Percentiles rank a stretch among this genome's conserved stretches.
Conservation (phyloP, 2,113 vertebrate genomes). For the Protomyctophum bolini region DNA sequence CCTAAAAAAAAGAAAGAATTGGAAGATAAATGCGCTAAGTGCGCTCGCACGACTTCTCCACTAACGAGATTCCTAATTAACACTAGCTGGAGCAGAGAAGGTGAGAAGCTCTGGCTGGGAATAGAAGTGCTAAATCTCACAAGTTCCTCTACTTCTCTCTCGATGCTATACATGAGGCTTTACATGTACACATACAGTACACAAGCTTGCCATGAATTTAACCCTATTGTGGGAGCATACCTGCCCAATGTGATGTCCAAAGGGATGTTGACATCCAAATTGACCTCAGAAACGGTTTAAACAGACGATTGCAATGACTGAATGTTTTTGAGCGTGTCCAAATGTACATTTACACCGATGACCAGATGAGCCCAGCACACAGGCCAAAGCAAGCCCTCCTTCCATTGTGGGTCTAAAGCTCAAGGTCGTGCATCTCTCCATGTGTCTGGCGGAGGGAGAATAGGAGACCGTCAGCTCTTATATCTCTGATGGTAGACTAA, state of each 20-base stretch:
- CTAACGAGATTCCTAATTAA: constrained; percentile 78
- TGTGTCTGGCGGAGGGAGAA: constrained; percentile 37
- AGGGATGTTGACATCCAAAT: too few relatives aligned
- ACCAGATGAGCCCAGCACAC: constrained; percentile 1
- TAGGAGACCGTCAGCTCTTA: constrained; percentile 24
- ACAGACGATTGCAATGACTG: too few relatives aligned
- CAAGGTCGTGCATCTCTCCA: constrained; percentile 33
- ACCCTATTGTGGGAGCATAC: constrained; percentile 17
- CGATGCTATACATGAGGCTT: constrained; percentile 19
- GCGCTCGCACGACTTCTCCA: constrained; percentile 59
- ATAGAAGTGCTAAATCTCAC: constrained; percentile 77
- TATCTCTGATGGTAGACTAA: constrained; percentile 54
- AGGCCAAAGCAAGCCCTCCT: constrained; percentile 1
- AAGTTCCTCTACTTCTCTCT: constrained; percentile 42
- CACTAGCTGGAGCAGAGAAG: constrained; percentile 69
- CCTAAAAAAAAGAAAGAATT: constrained; percentile 41
- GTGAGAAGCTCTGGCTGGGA: constrained; percentile 74
- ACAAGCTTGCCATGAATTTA: constrained; percentile 29
- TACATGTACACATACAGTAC: constrained; percentile 14
- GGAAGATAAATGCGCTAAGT: constrained; percentile 57
- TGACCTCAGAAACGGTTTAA: too few relatives aligned
- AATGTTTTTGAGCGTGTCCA: too few relatives aligned
- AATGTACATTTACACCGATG: too few relatives aligned
- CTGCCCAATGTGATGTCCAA: too few relatives aligned
- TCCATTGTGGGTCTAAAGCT: constrained; percentile 20